A percentile compares a stretch with the other conserved stretches of the same genome.
Evolutionary conservation across 2,113 vertebrate species (phyloP).

Genomic region (Calyptommatus sinebrachiatus): DNA sequence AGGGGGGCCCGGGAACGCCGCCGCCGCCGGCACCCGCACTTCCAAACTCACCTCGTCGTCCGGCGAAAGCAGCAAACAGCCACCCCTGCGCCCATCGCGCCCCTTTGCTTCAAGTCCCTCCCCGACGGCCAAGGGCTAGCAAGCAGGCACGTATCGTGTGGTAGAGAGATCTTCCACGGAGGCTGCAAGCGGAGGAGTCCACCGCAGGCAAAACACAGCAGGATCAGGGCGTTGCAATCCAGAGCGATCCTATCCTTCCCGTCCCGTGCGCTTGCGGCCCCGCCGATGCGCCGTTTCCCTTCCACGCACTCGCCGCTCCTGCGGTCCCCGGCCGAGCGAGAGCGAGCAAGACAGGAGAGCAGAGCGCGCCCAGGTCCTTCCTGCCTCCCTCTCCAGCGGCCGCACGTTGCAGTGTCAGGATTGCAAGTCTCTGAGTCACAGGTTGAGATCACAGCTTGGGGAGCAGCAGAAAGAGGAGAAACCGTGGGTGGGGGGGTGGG

Average conservation of each 20-base stretch:
- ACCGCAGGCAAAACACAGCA: too few relatives aligned
- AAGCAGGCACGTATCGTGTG: too few relatives aligned
- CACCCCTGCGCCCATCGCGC: not conserved
- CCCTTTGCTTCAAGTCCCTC: not conserved
- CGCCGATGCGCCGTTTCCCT: constrained; percentile 2
- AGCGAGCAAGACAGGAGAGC: too few relatives aligned
- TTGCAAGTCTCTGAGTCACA: constrained; percentile 75
- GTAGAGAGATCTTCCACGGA: too few relatives aligned
- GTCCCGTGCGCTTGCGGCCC: constrained; percentile 34
- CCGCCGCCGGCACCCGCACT: not conserved
- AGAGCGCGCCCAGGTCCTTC: constrained; percentile 18
- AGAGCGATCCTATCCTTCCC: constrained; percentile 56
- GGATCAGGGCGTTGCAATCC: not conserved
- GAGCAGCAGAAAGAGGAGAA: constrained; percentile 38
- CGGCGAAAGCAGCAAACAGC: not conserved
- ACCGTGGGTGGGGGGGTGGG: constrained; percentile 42
- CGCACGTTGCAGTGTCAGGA: constrained; percentile 70
- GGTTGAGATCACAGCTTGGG: constrained; percentile 72
- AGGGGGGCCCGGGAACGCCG: constrained; percentile 51
- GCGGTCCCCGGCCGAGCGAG: constrained; percentile 14
- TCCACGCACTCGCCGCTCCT: constrained; percentile 23
- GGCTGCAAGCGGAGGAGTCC: too few relatives aligned
- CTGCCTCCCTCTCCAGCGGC: constrained; percentile 52
- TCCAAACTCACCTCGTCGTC: constrained; percentile 47
- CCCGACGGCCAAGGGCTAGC: not conserved